Conservation (phyloP, 2,888 invertebrate species). For the Scaptomyza cyrtandrae region DNA sequence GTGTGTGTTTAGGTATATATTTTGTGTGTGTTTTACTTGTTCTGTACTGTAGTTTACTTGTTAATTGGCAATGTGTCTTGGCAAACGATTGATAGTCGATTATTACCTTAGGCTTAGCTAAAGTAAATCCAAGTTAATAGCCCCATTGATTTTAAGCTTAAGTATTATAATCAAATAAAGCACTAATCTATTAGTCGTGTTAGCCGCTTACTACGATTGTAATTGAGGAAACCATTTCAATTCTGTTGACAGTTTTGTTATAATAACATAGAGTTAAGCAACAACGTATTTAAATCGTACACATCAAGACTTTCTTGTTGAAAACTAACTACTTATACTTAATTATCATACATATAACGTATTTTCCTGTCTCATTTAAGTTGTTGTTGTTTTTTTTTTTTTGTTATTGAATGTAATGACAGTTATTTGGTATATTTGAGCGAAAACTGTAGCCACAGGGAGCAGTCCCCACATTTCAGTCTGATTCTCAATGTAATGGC, state of each 20-base stretch:
- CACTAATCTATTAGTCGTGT: neutral
- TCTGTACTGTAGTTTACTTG: constrained; percentile 48
- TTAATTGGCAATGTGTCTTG: constrained; percentile 62
- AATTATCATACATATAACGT: neutral
- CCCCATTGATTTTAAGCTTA: neutral
- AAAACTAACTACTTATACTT: too few species aligned
- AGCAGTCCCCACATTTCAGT: neutral
- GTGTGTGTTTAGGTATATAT: neutral
- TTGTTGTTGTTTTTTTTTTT: too few species aligned
- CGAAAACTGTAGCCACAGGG: neutral
- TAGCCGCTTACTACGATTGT: neutral
- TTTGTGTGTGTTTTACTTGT: constrained; percentile 12
- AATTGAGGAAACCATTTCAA: neutral
- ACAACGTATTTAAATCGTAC: too few species aligned
- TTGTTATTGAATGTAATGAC: constrained; percentile 35
- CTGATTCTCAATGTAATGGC: constrained; percentile 5
- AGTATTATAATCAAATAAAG: constrained; percentile 2
- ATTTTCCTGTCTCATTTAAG: neutral
- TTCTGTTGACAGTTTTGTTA: neutral
- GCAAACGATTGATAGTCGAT: constrained; percentile 48
- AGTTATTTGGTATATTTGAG: constrained; percentile 35
- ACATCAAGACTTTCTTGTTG: too few species aligned
- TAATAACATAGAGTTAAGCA: too few species aligned
- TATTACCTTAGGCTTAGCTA: constrained; percentile 23
- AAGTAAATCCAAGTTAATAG: neutral